phyloP scores from a whole-genome alignment of 2,888 invertebrate genomes.

The Neuroscelio doddi region DNA sequence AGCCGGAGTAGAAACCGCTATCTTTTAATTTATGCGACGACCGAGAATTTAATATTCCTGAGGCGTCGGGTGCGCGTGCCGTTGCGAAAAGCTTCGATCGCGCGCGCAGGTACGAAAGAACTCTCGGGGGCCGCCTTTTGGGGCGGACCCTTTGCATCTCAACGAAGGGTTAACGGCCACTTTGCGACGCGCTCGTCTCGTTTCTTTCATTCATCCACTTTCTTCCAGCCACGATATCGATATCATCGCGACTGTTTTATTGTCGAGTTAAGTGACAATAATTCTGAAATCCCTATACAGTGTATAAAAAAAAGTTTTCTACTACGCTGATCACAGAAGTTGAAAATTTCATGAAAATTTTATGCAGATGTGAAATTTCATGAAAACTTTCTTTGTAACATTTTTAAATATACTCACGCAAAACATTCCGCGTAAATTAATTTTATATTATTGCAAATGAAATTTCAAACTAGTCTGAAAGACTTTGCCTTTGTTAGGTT shows the following conservation, averaged over 20 bases:
- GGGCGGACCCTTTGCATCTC: constrained; percentile 57
- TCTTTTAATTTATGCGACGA: constrained; percentile 70
- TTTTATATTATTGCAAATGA: neutral
- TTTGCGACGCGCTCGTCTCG: constrained; percentile 3
- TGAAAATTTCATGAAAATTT: neutral
- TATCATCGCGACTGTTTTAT: neutral
- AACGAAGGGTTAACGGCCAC: constrained; percentile 46
- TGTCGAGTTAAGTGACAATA: neutral
- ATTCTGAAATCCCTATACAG: neutral
- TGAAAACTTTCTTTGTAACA: too few relatives aligned
- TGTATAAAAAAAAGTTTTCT: neutral
- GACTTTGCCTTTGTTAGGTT: too few relatives aligned
- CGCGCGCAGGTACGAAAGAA: constrained; percentile 30
- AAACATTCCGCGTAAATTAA: neutral
- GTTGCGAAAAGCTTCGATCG: constrained; percentile 46
- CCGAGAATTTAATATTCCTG: constrained; percentile 69
- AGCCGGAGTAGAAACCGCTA: constrained; percentile 61
- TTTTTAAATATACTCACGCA: neutral
- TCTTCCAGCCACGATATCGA: neutral
- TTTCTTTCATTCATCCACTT: neutral
- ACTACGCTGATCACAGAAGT: neutral
- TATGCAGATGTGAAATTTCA: neutral
- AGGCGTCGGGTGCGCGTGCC: constrained; percentile 60
- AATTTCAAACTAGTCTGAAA: too few relatives aligned
- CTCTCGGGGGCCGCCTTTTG: constrained; percentile 58